Conservation (phyloP, 2,113 vertebrate genomes). For the Tetrax tetrax region DNA sequence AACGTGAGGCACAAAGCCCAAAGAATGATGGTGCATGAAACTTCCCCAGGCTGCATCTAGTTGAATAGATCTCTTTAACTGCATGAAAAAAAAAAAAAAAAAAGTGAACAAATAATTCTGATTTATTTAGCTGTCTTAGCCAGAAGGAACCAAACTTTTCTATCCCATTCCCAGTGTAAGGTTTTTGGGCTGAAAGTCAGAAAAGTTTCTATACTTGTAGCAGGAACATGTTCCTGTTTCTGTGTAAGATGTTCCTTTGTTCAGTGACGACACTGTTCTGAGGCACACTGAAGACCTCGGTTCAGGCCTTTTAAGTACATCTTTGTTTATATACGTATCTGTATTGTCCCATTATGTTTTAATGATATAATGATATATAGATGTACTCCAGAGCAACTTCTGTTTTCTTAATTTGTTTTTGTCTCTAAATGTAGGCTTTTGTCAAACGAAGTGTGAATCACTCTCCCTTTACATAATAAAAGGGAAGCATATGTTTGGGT, state of each 20-base stretch:
- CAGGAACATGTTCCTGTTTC: not conserved
- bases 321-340: not conserved
- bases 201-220: not conserved
- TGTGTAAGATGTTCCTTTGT: not conserved
- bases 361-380: not conserved
- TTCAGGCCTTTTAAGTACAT: not conserved
- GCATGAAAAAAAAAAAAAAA: rapidly evolving
- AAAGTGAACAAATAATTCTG: not conserved
- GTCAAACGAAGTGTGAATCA: conserved; percentile 1
- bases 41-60: not conserved
- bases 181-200: not conserved
- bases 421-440: not conserved
- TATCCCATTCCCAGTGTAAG: not conserved
- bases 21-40: not conserved
- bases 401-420: not conserved
- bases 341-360: not conserved
- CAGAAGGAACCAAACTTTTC: not conserved
- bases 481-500: not conserved
- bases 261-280: not conserved
- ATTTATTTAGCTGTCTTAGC: not conserved
- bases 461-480: not conserved
- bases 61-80: not conserved
- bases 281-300: not conserved
- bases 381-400: not conserved
- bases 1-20: not conserved